A percentile compares a stretch with the other conserved stretches of the same genome.
phyloP scores from a whole-genome alignment of 2,797 vertebrate species.

The Melopsittacus undulatus region DNA sequence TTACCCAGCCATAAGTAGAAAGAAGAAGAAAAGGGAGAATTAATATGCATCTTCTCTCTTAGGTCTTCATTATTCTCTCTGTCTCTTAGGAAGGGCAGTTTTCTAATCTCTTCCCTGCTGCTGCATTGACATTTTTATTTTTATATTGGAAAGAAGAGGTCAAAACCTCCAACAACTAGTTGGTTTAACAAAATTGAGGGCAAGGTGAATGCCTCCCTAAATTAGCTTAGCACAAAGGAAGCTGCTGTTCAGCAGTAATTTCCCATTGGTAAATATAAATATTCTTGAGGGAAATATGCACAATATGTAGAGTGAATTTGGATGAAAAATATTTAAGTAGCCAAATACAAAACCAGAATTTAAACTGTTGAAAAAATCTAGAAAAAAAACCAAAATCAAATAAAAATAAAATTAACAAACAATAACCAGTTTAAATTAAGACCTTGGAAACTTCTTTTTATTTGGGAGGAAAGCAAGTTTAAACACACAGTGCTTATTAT shows the following conservation, averaged over 20 bases:
- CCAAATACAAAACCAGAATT: neutral
- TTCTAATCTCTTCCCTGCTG: neutral
- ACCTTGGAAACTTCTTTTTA: neutral
- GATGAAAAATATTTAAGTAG: neutral
- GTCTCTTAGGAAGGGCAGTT: neutral
- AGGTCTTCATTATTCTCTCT: neutral
- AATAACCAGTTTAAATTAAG: neutral
- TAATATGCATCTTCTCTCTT: neutral
- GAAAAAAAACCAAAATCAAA: neutral
- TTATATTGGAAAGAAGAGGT: constrained; percentile 53
- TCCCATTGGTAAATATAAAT: neutral
- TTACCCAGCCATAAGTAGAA: neutral
- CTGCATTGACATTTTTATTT: constrained; percentile 25
- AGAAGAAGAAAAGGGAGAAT: neutral
- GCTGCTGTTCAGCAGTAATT: neutral
- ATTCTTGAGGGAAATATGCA: neutral
- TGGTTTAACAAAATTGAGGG: neutral
- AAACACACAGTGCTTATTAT: neutral
- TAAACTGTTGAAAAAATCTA: neutral
- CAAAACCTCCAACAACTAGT: neutral
- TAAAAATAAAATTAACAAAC: neutral
- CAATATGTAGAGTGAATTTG: neutral
- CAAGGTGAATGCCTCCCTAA: neutral
- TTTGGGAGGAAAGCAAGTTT: neutral
- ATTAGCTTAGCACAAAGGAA: constrained; percentile 13